Percentiles rank a stretch among this genome's conserved stretches.
phyloP scores from a whole-genome alignment of 1,140 invertebrate genomes.

The Bradynema listronoti region DNA sequence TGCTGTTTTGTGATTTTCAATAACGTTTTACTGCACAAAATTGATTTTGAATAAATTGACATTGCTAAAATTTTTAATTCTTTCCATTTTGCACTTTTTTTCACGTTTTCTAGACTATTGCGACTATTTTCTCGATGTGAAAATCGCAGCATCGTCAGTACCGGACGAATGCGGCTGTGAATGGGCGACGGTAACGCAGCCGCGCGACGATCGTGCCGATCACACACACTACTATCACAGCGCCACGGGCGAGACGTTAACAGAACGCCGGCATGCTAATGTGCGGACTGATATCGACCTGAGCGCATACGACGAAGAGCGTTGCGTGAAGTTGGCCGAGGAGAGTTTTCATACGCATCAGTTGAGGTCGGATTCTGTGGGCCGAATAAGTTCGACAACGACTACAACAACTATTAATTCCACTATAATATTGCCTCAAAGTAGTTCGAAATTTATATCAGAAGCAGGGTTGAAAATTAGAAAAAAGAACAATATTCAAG shows the following conservation, averaged over 20 bases:
- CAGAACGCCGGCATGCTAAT: background rate
- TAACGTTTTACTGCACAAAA: constrained; percentile 22
- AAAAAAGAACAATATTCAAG: too few species aligned
- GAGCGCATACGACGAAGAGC: constrained; percentile 4
- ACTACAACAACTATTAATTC: background rate
- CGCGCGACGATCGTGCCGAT: too few species aligned
- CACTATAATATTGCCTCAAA: too few species aligned
- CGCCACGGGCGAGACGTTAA: too few species aligned
- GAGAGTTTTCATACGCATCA: too few species aligned
- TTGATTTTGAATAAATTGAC: constrained; percentile 21
- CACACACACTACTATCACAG: too few species aligned
- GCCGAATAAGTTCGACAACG: background rate
- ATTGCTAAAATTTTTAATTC: background rate
- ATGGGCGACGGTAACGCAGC: constrained; percentile 13
- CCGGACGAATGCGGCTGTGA: constrained; percentile 46
- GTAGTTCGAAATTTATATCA: too few species aligned
- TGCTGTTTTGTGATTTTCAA: constrained; percentile 1
- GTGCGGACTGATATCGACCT: constrained; percentile 19
- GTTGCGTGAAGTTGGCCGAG: constrained; percentile 12
- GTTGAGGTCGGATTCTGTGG: too few species aligned
- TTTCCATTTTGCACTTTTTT: constrained; percentile 4
- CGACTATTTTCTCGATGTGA: constrained; percentile 49
- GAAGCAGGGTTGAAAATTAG: too few species aligned
- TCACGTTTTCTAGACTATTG: constrained; percentile 50
- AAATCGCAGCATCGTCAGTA: constrained; percentile 25